Evolutionary conservation across 1,140 invertebrate genomes (phyloP).

Genomic region (Samia ricini): DNA sequence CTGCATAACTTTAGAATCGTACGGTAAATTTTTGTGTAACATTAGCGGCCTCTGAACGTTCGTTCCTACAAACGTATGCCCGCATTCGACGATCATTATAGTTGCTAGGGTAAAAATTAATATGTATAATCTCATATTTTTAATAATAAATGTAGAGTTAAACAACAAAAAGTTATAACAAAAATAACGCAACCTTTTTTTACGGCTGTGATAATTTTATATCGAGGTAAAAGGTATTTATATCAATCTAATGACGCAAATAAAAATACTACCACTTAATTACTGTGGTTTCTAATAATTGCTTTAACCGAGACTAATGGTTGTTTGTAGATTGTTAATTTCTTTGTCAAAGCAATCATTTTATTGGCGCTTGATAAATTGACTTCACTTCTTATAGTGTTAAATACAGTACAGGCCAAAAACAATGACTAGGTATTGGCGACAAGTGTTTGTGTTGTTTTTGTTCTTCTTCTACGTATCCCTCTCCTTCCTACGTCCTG

Average conservation of each 20-base stretch:
- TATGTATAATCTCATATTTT: background rate
- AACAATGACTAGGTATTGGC: too few relatives aligned
- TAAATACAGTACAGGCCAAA: too few relatives aligned
- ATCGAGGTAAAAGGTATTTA: background rate
- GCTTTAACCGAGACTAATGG: background rate
- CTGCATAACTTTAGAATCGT: slow-evolving; percentile 21
- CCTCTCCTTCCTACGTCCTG: too few relatives aligned
- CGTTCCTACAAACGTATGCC: slow-evolving; percentile 33
- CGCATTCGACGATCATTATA: slow-evolving; percentile 24
- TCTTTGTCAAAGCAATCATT: background rate
- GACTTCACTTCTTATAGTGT: too few relatives aligned
- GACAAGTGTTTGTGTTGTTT: too few relatives aligned
- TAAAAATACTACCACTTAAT: background rate
- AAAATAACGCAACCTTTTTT: background rate
- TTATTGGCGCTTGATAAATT: too few relatives aligned
- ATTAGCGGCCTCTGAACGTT: slow-evolving; percentile 24
- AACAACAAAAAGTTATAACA: background rate
- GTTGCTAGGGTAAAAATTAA: slow-evolving; percentile 12
- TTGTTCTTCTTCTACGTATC: too few relatives aligned
- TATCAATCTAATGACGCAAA: background rate
- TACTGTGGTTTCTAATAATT: background rate
- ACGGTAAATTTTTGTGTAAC: slow-evolving; percentile 23
- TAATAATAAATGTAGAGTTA: background rate
- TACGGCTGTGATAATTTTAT: background rate
- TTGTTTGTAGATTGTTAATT: background rate